Conservation (phyloP, 2,113 vertebrate species). For the Canis aureus region DNA sequence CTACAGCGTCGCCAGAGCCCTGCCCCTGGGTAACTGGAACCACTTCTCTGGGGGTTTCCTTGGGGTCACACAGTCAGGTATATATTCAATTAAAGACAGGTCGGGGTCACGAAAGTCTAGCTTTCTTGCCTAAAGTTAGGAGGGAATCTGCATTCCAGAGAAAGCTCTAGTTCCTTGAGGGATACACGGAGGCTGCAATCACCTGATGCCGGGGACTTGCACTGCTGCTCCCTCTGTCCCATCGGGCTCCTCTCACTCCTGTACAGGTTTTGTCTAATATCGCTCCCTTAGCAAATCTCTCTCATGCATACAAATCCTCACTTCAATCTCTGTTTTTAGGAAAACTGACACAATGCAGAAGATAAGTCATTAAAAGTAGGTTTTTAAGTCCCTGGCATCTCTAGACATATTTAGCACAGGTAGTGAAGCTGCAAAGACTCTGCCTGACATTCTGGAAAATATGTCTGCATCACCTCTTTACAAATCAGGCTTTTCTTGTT, state of each 20-base stretch:
- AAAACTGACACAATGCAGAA: background rate
- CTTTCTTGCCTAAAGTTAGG: background rate
- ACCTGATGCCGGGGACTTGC: background rate
- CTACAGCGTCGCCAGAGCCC: background rate
- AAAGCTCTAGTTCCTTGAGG: background rate
- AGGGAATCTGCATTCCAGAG: background rate
- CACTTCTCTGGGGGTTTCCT: background rate
- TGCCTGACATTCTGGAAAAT: conserved; percentile 31
- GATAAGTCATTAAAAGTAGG: background rate
- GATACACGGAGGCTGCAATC: background rate
- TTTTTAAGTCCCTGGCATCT: background rate
- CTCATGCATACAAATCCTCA: background rate
- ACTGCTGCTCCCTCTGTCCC: background rate
- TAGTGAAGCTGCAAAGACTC: background rate
- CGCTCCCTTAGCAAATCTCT: background rate
- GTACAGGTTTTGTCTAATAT: background rate
- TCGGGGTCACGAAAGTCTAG: background rate
- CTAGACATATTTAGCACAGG: conserved; percentile 9
- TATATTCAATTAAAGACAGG: background rate
- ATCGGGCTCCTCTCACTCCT: background rate
- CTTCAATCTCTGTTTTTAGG: background rate
- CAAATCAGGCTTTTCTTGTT: conserved; percentile 25
- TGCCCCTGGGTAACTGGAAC: background rate
- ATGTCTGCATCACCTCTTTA: background rate
- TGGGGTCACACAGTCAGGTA: background rate